These are phyloP conservation scores for Piaya cayana DNA, from an alignment of 2,113 vertebrate species.

Conservation along the genomic window DNA sequence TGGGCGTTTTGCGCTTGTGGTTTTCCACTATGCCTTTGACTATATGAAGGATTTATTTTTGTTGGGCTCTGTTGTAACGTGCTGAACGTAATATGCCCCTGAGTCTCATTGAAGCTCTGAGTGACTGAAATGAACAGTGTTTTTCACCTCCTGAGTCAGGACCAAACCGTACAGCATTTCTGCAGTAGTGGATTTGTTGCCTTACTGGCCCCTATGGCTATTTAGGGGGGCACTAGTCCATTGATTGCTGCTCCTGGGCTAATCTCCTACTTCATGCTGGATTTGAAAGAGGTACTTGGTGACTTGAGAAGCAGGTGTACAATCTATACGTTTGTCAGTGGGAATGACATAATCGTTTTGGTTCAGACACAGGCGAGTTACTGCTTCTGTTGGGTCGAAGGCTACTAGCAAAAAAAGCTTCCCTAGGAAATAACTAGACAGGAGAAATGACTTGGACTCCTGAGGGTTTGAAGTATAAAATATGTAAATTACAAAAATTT, in stretches of 20 bases:
- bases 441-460: conserved; percentile 31
- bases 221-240: background rate
- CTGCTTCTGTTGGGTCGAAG: background rate
- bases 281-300: background rate
- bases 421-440: conserved; percentile 12
- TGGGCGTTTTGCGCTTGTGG: background rate
- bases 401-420: background rate
- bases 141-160: background rate
- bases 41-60: background rate
- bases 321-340: background rate
- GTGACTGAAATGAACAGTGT: background rate
- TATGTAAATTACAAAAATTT: conserved; percentile 35
- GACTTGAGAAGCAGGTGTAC: background rate
- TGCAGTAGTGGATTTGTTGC: background rate
- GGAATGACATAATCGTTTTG: background rate
- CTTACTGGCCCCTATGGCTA: fast-evolving
- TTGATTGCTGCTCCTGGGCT: background rate
- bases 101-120: background rate
- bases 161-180: fast-evolving
- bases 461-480: conserved; percentile 34
- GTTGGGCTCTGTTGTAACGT: background rate
- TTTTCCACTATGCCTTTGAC: background rate
- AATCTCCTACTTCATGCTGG: fast-evolving
- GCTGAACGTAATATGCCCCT: background rate
- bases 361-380: background rate